Evolutionary conservation across 1,140 invertebrate genomes (phyloP), one percentile per base, ranked within the genome.

Genomic region (Tetramorium alpestre): DNA sequence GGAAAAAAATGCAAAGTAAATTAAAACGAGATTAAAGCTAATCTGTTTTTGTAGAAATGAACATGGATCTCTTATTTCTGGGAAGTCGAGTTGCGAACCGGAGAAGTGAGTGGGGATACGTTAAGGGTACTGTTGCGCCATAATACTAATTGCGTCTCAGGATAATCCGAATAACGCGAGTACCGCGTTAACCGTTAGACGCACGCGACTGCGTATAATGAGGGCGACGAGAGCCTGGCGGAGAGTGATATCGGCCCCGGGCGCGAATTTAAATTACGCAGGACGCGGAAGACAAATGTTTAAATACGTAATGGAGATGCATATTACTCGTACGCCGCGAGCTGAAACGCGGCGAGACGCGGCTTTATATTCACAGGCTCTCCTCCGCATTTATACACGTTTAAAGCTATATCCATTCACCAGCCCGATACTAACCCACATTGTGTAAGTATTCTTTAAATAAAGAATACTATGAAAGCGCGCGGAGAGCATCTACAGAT

Each of bases 401-500:
- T 51, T 47, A 47, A 72, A 69, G 62, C 28, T 33, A 47, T 33
- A 58, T 72, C 38, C 25, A n/a, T 82, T 47, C 54, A 25, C 8
- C 13, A 28, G 10, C 16, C 33, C 13, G 18, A 38, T 47, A 28
- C 64, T 81, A 58, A 72, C 38, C 65, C 67, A 60, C 6, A 82
- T 82, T 60, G 41, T 60, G 41, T 6, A 44, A 73, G 41, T 73
- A 73, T 73, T 82, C 80, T 82, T 58, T 73, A 60, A 82, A 82
- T 82, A 60, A 82, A 82, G 7, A 72, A 72, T 73, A 72, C 18
- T 72, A 72, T 25, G 16, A 33, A 7, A 47, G 13, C 60, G 22
- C 18, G 33, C 33, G 33, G 33, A 33, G 33, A 7, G 44, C 13
- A 16, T 16, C 4, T 51, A 25, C 54, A 80, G n/a, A 22, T 22